Base-by-base conservation (phyloP, 2,797 vertebrate genomes). In the Sorex maritimensis region DNA sequence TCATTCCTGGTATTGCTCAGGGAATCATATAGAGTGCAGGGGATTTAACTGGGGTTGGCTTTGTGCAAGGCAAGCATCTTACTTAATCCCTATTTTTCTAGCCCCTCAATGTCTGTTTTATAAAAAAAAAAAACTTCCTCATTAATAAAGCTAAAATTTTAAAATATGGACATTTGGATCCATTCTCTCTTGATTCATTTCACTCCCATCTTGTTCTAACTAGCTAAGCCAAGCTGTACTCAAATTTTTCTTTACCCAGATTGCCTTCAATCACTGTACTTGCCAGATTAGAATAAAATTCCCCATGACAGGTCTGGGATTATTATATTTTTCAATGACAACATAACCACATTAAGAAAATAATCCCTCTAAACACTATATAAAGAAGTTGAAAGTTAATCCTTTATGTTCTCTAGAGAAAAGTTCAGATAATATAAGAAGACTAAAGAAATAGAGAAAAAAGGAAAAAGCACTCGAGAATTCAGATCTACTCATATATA, bases 381-480 rank as follows among this genome's bases (percentile, higher is more conserved):
- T 24, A 30, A 46, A 88, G 38, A 65, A 74, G 19, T 78, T 73
- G 15, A 4, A 81, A 85, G 21, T n/a, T 79, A 68, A 87, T 68
- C 1, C 17, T 74, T 74, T 5, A 5, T 11, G 3, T 1, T 71
- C 11, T 58, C 3, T 38, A 69, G 9, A 72, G 12, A 14, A 61
- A 61, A 7, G 21, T 2, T 3, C 23, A 63, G 23, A 5, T 65
- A 38, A 69, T 7, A 80, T 3, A 38, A 68, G 26, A 6, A 21
- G 28, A 84, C 23, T 24, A 7, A 2, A 84, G 0, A 75, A 38
- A 9, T 0, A 6, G 44, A 67, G 7, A 71, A 81, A 19, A 8
- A 58, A 74, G 14, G 49, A 74, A 24, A 84, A 74, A 28, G 13
- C 19, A 28, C 38, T 13, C 19, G 41, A 72, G 24, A 1, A 4